Evolutionary conservation across 2,888 invertebrate species (phyloP).

Genomic region (Neoaliturus tenellus): DNA sequence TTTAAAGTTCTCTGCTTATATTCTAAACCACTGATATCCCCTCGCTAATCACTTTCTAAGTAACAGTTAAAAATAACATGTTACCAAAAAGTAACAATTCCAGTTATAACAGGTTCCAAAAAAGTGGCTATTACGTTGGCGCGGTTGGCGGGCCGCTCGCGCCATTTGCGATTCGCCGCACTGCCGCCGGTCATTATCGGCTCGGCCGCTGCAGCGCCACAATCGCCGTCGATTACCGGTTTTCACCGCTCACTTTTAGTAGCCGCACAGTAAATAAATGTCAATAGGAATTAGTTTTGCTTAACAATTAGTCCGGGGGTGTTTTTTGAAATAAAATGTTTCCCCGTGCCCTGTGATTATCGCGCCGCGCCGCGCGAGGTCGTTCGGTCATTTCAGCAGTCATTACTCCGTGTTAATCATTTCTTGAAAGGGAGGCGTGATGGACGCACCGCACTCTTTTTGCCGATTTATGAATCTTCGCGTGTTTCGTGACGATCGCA

Average conservation of each 20-base stretch:
- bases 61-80: no score
- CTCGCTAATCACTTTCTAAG: no score
- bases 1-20: no score
- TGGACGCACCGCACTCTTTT: neutral
- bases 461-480: neutral
- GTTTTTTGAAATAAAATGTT: constrained; percentile 50
- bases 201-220: neutral
- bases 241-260: constrained; percentile 19
- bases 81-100: no score
- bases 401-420: constrained; percentile 41
- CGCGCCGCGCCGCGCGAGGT: neutral
- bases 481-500: neutral
- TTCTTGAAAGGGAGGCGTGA: constrained; percentile 29
- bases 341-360: constrained; percentile 31
- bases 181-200: neutral
- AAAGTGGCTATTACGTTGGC: no score
- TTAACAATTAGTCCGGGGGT: constrained; percentile 34
- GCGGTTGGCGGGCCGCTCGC: neutral
- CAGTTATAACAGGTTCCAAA: no score
- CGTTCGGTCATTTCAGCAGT: neutral
- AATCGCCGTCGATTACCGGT: neutral
- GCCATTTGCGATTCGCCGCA: neutral
- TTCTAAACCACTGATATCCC: no score
- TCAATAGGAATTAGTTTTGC: constrained; percentile 52
- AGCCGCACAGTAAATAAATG: constrained; percentile 47